A percentile compares a stretch with the other conserved stretches of the same genome.
Evolutionary conservation across 1,140 invertebrate genomes (phyloP).

Genomic region (Cylas formicarius): DNA sequence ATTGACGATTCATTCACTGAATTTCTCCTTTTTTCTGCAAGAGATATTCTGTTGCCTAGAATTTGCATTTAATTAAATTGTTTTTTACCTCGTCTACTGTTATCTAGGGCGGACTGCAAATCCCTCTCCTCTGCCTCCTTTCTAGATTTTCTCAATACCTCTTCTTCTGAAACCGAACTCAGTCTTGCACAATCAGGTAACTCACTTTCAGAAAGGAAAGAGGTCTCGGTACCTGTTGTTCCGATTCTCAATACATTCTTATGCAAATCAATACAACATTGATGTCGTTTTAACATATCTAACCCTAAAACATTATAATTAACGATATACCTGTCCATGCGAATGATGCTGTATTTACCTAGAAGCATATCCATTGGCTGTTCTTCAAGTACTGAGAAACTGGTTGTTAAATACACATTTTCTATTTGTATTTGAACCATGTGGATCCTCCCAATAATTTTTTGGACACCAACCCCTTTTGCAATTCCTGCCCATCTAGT

Average conservation of each 20-base stretch:
- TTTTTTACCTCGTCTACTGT: slow-evolving; percentile 41
- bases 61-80: background rate
- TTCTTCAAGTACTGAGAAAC: slow-evolving; percentile 95
- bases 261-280: slow-evolving; percentile 92
- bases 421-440: slow-evolving; percentile 96
- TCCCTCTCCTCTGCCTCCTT: slow-evolving; percentile 55
- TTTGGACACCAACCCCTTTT: slow-evolving; percentile 92
- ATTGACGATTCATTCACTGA: slow-evolving; percentile 9
- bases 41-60: slow-evolving; percentile 7
- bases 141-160: slow-evolving; percentile 44
- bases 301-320: slow-evolving; percentile 53
- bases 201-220: slow-evolving; percentile 82
- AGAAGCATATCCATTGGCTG: slow-evolving; percentile 98
- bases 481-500: slow-evolving; percentile 91
- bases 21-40: slow-evolving; percentile 16
- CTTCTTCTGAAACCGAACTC: slow-evolving; percentile 35
- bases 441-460: slow-evolving; percentile 92
- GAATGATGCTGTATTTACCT: slow-evolving; percentile 1
- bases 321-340: background rate
- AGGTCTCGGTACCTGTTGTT: slow-evolving; percentile 89
- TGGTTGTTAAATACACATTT: slow-evolving; percentile 87
- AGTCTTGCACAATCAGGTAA: slow-evolving; percentile 53
- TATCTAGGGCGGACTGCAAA: slow-evolving; percentile 54
- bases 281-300: slow-evolving; percentile 95
- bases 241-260: slow-evolving; percentile 85